Conservation (phyloP, 2,113 vertebrate species). For the Menidia beryllina region DNA sequence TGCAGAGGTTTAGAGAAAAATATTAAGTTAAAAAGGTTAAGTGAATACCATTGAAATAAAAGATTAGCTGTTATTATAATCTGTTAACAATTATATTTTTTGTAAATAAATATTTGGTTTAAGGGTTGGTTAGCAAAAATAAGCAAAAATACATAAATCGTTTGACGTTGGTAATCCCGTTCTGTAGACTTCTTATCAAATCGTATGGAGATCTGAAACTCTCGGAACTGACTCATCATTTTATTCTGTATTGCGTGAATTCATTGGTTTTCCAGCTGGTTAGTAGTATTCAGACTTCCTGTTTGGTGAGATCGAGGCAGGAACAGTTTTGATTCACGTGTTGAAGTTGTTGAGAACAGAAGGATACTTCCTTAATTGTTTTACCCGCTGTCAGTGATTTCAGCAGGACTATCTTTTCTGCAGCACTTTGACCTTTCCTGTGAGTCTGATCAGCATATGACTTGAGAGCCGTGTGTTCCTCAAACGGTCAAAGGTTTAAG, state of each 20-base stretch:
- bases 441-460: conserved; percentile 68
- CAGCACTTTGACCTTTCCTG: conserved; percentile 78
- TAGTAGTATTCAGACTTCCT: conserved; percentile 42
- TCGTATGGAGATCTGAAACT: no score
- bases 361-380: conserved; percentile 31
- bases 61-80: no score
- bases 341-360: conserved; percentile 10
- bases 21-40: no score
- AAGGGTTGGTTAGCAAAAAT: no score
- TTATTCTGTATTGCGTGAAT: not conserved
- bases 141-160: no score
- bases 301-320: conserved; percentile 11
- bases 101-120: no score
- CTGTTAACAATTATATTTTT: no score
- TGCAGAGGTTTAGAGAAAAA: no score
- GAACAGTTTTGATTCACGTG: conserved; percentile 3
- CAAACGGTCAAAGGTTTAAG: conserved; percentile 34
- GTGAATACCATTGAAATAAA: no score
- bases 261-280: conserved; percentile 31
- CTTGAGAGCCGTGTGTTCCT: conserved; percentile 26
- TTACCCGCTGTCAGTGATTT: conserved; percentile 15
- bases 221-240: not conserved
- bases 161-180: no score
- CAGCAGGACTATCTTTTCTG: conserved; percentile 23
- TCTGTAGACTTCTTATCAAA: no score